phyloP scores from a whole-genome alignment of 2,797 vertebrate genomes.

The Coluber constrictor region DNA sequence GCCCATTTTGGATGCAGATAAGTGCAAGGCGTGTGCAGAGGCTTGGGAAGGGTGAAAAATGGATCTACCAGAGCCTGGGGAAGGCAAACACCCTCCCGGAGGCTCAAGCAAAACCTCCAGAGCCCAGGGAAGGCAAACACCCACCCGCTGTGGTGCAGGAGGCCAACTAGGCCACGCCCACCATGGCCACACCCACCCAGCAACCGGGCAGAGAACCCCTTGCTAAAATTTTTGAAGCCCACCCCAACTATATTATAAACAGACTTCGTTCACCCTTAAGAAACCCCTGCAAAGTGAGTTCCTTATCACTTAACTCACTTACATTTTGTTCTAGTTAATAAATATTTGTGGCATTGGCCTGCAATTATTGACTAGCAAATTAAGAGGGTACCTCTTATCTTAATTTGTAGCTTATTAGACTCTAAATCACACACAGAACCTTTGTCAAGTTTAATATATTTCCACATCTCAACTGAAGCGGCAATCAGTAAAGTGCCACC shows the following conservation, averaged over 20 bases:
- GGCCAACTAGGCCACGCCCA: too few species aligned
- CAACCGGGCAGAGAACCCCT: too few species aligned
- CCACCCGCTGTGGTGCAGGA: too few species aligned
- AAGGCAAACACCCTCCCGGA: too few species aligned
- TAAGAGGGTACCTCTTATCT: slow-evolving; percentile 55
- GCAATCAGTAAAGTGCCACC: background rate
- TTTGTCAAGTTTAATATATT: slow-evolving; percentile 63
- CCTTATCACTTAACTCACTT: slow-evolving; percentile 37
- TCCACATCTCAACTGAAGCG: slow-evolving; percentile 43
- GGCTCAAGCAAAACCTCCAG: too few species aligned
- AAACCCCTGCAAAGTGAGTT: background rate
- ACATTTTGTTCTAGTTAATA: slow-evolving; percentile 46
- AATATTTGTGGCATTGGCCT: slow-evolving; percentile 52
- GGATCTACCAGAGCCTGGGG: too few species aligned
- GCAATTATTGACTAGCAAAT: slow-evolving; percentile 56
- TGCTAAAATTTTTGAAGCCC: too few species aligned
- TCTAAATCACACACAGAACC: slow-evolving; percentile 47
- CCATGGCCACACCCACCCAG: too few species aligned
- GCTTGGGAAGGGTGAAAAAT: too few species aligned
- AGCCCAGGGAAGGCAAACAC: too few species aligned
- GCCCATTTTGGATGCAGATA: too few species aligned
- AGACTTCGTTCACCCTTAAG: background rate
- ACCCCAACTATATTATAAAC: background rate
- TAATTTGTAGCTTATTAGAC: slow-evolving; percentile 62
- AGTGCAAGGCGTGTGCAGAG: too few species aligned